phyloP scores from a whole-genome alignment of 2,113 vertebrate species.

The Panthera tigris region DNA sequence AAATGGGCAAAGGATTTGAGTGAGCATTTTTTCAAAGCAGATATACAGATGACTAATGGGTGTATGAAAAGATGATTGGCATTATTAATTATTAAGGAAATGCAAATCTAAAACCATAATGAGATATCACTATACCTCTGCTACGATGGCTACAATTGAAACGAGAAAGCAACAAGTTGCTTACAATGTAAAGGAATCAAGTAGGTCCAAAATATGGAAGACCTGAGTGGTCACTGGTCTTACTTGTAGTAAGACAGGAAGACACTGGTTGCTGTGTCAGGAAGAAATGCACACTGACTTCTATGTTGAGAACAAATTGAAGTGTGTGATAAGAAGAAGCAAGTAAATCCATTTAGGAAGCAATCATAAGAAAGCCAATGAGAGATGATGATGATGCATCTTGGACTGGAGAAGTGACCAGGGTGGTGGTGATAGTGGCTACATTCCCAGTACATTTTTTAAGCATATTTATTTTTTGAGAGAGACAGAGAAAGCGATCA shows the following conservation, averaged over 20 bases:
- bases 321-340: neutral
- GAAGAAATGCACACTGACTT: neutral
- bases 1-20: neutral
- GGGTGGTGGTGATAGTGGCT: neutral
- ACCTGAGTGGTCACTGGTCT: neutral
- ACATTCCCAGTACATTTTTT: neutral
- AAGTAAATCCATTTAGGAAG: neutral
- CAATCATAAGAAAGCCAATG: neutral
- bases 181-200: neutral
- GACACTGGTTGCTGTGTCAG: neutral
- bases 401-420: too few relatives aligned
- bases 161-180: neutral
- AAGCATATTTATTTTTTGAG: too few relatives aligned
- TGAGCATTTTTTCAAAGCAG: neutral
- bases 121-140: neutral
- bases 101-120: neutral
- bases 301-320: neutral
- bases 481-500: too few relatives aligned
- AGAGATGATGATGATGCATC: too few relatives aligned
- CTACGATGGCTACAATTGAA: neutral
- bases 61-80: neutral
- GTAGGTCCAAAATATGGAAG: too few relatives aligned
- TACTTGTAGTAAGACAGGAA: neutral
- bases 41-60: neutral
- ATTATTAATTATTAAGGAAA: neutral